Evolutionary conservation across 2,888 invertebrate species (phyloP).

Genomic region (Papilio demoleus): DNA sequence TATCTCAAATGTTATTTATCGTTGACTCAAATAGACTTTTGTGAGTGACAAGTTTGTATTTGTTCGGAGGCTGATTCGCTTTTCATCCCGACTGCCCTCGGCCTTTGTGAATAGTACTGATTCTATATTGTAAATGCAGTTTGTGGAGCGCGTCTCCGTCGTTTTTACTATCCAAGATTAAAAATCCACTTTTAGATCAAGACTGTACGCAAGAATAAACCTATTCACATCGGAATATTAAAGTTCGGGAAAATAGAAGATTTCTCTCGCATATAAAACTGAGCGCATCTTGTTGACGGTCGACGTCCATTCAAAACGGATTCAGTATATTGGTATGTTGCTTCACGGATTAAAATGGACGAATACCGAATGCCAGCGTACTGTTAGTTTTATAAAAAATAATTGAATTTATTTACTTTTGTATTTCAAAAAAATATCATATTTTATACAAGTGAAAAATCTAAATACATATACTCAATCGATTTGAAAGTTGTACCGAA

Average conservation of each 20-base stretch:
- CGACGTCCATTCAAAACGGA: constrained; percentile 23
- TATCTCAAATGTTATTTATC: constrained; percentile 59
- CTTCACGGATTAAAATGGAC: constrained; percentile 22
- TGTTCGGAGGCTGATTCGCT: constrained; percentile 46
- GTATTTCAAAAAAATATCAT: background rate
- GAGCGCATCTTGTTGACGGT: constrained; percentile 21
- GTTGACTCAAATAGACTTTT: constrained; percentile 64
- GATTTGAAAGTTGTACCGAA: background rate
- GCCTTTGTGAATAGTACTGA: constrained; percentile 28
- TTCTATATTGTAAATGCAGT: constrained; percentile 51
- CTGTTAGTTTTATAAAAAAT: background rate
- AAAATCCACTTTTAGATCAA: constrained; percentile 47
- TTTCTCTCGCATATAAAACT: constrained; percentile 33
- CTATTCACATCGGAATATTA: constrained; percentile 46
- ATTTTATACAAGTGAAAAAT: background rate
- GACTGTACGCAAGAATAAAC: constrained; percentile 42
- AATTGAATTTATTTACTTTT: constrained; percentile 2
- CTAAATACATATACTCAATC: background rate
- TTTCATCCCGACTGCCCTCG: constrained; percentile 45
- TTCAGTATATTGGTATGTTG: constrained; percentile 35
- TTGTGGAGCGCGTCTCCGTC: constrained; percentile 32
- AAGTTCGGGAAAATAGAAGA: constrained; percentile 40
- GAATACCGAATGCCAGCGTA: background rate
- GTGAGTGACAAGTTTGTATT: constrained; percentile 59
- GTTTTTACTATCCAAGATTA: constrained; percentile 46